Evolutionary conservation across 2,888 invertebrate species (phyloP), one percentile per base, ranked within the genome.

Genomic region (Drosophila cognata): DNA sequence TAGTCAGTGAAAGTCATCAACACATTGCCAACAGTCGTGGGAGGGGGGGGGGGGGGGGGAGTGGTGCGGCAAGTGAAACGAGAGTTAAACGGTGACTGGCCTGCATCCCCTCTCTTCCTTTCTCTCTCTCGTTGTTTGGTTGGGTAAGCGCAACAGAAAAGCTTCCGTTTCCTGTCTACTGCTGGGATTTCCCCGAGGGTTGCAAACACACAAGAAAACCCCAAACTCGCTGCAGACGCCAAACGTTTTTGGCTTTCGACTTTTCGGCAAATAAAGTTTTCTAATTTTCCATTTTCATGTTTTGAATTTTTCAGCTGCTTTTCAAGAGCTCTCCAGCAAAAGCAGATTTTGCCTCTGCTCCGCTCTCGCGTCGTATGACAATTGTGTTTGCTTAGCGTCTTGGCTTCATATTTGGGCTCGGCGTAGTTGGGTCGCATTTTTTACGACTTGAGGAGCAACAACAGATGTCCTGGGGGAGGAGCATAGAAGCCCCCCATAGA

Each of bases 151-250:
- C 69, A 75, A 77, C 84, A 89, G 88, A 88, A 88, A 88, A 91
- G 90, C 92, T 90, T 91, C 91, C 91, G 89, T 66, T 91, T 92
- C 92, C 91, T 92, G 89, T 91, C 91, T 91, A 68, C 85, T 74
- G 67, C 82, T 82, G 91, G 92, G 90, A 91, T 82, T 88, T 90
- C 80, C 86, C 77, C 65, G 78, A 81, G 91, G 90, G 84, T 85
- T 87, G 85, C 71, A 81, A 84, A 71, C 78, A 76, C 62, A 64
- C 69, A 61, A 67, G 29, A 61, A 55, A 38, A n/a, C 38, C 55
- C 67, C 57, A 67, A 72, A 67, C 64, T 62, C 28, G 70, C 57
- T 29, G 52, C 71, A 66, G 71, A 73, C 77, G 71, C 71, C 68
- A 71, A 58, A 65, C 64, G 78, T 62, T 62, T 69, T 56, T 55